Base-by-base conservation (phyloP, 2,888 invertebrate species). In the Scaptomyza tumidula region DNA sequence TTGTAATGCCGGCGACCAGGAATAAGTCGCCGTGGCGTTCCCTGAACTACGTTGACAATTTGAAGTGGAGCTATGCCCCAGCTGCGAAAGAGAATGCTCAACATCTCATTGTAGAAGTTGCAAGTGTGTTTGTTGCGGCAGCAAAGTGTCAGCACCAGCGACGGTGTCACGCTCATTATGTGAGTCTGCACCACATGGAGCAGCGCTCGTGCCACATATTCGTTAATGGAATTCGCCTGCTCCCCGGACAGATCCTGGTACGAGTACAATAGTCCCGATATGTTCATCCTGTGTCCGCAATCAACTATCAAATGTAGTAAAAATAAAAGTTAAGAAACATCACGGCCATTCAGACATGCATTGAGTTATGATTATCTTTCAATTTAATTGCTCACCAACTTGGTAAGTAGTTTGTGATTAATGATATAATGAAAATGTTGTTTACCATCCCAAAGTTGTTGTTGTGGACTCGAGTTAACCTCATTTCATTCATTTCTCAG, bases 31-130 rank as follows among this genome's bases (percentile, higher is more conserved):
- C 60, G 50, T 6, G 39, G 35, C 2, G 56, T 27, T 0, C 64
- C 62, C 10, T 57, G 61, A 19, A 69, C 46, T 24, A 87, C 79
- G 4, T 67, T 67, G 2, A 89, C 80, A 16, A 90, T 85, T 62
- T 90, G 89, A 0, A 88, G 52, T 11, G 79, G 83, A 0, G 78
- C 72, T 6, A 80, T 62, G 37, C 79, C 75, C 84, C 81, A 86
- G n/a, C 54, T 59, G 16, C 59, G 67, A 45, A 88, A 88, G 9
- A 90, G 46, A 1, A 75, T 61, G 53, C 69, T 74, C 69, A 89
- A 66, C 59, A 90, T 67, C 39, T 88, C 80, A 54, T 83, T 87
- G 58, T 86, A 90, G 57, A 89, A 90, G n/a, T 78, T 78, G 60
- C 80, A 78, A 0, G 80, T 80, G 5, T 78, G 69, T 13, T 65